A percentile compares a stretch with the other conserved stretches of the same genome.
Conservation (phyloP, 2,888 invertebrate genomes). For the Eretmocerus hayati region DNA sequence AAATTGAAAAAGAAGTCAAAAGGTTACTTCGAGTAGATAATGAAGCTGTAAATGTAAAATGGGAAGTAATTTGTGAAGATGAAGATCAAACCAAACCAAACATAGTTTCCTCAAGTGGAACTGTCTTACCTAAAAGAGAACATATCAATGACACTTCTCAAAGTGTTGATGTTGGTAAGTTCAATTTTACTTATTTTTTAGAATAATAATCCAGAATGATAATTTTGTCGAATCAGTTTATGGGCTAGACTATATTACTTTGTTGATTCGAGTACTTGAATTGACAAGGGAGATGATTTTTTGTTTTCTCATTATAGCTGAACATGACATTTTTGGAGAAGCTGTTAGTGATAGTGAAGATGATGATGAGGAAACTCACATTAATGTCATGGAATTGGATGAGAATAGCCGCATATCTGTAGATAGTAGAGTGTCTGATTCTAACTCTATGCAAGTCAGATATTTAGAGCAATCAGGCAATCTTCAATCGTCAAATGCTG, state of each 20-base stretch:
- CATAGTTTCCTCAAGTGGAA: constrained; percentile 43
- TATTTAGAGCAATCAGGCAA: constrained; percentile 30
- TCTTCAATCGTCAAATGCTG: constrained; percentile 28
- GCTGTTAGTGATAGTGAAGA: constrained; percentile 86
- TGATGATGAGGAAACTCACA: constrained; percentile 64
- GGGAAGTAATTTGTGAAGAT: constrained; percentile 85
- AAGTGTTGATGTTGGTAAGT: constrained; percentile 48
- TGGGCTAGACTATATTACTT: background rate
- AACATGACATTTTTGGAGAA: constrained; percentile 87
- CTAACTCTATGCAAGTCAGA: constrained; percentile 53
- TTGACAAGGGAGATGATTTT: background rate
- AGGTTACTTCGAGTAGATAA: constrained; percentile 83
- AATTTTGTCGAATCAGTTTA: background rate
- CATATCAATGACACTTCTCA: constrained; percentile 42
- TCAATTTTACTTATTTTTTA: constrained; percentile 3
- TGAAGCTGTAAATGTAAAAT: constrained; percentile 82
- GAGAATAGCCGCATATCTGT: constrained; percentile 69
- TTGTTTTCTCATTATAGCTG: constrained; percentile 48
- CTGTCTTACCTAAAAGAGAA: constrained; percentile 40
- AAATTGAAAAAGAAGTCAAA: constrained; percentile 97
- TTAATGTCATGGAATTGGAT: constrained; percentile 70
- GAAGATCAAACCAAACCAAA: constrained; percentile 56
- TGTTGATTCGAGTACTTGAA: no score
- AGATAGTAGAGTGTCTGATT: constrained; percentile 68
- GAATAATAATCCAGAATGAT: no score